phyloP scores from a whole-genome alignment of 2,888 invertebrate species.

The Drosophila ustulata region DNA sequence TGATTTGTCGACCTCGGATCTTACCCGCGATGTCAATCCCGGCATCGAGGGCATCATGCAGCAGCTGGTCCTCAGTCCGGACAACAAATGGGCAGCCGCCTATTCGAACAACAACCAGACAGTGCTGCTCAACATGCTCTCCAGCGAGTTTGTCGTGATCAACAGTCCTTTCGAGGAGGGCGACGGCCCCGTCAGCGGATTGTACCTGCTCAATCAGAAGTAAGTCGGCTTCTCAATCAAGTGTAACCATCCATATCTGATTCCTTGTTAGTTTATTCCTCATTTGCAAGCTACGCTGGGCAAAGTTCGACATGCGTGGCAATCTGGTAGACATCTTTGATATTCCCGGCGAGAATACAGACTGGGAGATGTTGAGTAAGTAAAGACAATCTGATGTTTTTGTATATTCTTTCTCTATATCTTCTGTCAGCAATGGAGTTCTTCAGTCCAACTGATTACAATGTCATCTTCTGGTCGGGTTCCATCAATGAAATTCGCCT shows the following conservation, averaged over 20 bases:
- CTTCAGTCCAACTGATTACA: conserved; percentile 88
- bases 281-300: conserved; percentile 91
- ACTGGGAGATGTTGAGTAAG: conserved; percentile 91
- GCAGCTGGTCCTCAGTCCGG: conserved; percentile 95
- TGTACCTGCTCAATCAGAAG: conserved; percentile 89
- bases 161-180: conserved; percentile 92
- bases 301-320: conserved; percentile 91
- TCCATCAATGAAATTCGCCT: conserved; percentile 91
- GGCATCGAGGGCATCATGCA: conserved; percentile 98
- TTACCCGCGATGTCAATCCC: conserved; percentile 96
- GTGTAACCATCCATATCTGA: not conserved
- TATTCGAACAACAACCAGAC: conserved; percentile 98
- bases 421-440: conserved; percentile 90
- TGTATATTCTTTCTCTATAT: not conserved
- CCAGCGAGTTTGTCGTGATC: conserved; percentile 95
- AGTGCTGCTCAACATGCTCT: conserved; percentile 95
- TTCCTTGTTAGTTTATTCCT: conserved; percentile 87
- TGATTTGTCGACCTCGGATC: conserved; percentile 97
- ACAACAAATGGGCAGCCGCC: conserved; percentile 98
- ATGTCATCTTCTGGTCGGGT: conserved; percentile 93
- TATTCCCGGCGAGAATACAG: conserved; percentile 87
- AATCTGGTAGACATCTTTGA: conserved; percentile 88
- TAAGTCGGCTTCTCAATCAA: conserved; percentile 32
- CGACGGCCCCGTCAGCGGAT: conserved; percentile 87
- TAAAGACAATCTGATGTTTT: not conserved